phyloP scores from a whole-genome alignment of 1,140 invertebrate species.

The Pararge aegeria region DNA sequence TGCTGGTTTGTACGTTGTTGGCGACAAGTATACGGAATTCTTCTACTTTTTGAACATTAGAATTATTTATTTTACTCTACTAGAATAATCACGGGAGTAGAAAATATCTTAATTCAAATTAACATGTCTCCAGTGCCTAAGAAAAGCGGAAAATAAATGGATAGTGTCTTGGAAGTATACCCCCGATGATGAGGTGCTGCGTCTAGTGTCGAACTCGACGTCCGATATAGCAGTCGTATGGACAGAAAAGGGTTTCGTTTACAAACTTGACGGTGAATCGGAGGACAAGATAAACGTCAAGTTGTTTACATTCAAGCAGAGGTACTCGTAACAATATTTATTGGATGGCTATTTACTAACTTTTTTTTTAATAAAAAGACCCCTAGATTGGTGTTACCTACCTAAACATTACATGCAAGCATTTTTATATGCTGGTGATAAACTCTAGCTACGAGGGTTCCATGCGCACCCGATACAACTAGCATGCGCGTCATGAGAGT shows the following conservation, averaged over 20 bases:
- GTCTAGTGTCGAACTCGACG: constrained; percentile 51
- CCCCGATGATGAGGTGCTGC: constrained; percentile 41
- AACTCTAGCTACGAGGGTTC: too few relatives aligned
- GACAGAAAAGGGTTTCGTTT: constrained; percentile 53
- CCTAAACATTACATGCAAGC: too few relatives aligned
- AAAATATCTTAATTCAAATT: too few relatives aligned
- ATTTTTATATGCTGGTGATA: too few relatives aligned
- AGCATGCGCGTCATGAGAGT: too few relatives aligned
- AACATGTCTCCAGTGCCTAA: background rate
- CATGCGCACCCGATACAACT: too few relatives aligned
- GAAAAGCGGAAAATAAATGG: constrained; percentile 58
- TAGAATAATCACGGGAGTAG: too few relatives aligned
- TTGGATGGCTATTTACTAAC: background rate
- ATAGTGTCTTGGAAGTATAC: constrained; percentile 47
- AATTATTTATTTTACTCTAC: too few relatives aligned
- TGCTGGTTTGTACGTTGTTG: too few relatives aligned
- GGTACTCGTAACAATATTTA: constrained; percentile 30
- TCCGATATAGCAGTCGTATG: constrained; percentile 54
- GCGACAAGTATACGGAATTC: too few relatives aligned
- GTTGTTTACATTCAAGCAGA: constrained; percentile 53
- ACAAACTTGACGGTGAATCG: constrained; percentile 47
- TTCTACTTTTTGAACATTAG: too few relatives aligned
- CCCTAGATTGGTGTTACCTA: too few relatives aligned
- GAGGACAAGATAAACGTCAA: constrained; percentile 56
- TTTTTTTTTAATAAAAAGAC: background rate